Conservation (phyloP, 2,113 vertebrate genomes). For the Otus sunia region DNA sequence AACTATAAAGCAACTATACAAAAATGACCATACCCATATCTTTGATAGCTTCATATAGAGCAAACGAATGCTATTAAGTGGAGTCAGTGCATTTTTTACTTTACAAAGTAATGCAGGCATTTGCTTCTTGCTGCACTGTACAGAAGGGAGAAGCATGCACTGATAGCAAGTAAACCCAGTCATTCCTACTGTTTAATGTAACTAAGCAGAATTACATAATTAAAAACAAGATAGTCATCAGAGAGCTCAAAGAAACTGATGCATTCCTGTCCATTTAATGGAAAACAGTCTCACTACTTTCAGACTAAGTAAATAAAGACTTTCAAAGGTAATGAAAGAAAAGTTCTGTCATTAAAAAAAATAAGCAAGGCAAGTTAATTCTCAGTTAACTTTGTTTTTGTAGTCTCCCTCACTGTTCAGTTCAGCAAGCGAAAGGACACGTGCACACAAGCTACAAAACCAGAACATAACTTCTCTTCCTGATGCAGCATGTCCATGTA, state of each 20-base stretch:
- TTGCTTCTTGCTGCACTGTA: not conserved
- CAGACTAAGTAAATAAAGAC: not conserved
- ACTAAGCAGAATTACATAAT: not conserved
- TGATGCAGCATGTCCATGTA: not conserved
- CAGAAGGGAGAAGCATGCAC: not conserved
- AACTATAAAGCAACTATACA: not conserved
- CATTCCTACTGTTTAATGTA: not conserved
- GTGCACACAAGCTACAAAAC: not conserved
- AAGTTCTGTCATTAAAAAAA: not conserved
- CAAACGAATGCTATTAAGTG: not conserved
- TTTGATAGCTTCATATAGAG: not conserved
- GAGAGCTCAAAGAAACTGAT: not conserved
- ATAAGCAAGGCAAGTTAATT: not conserved
- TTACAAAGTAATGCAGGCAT: not conserved
- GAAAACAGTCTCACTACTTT: not conserved
- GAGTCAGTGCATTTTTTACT: not conserved
- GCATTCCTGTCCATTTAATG: not conserved
- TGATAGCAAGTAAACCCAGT: not conserved
- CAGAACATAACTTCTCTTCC: not conserved
- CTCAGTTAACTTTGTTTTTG: not conserved
- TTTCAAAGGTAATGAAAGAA: not conserved
- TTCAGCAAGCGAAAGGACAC: not conserved
- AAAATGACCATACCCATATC: fast-evolving
- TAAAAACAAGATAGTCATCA: not conserved
- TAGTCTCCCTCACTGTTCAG: not conserved